A percentile compares a stretch with the other conserved stretches of the same genome.
Evolutionary conservation across 2,888 invertebrate genomes (phyloP).

Genomic region (Drosophila meridionalis): DNA sequence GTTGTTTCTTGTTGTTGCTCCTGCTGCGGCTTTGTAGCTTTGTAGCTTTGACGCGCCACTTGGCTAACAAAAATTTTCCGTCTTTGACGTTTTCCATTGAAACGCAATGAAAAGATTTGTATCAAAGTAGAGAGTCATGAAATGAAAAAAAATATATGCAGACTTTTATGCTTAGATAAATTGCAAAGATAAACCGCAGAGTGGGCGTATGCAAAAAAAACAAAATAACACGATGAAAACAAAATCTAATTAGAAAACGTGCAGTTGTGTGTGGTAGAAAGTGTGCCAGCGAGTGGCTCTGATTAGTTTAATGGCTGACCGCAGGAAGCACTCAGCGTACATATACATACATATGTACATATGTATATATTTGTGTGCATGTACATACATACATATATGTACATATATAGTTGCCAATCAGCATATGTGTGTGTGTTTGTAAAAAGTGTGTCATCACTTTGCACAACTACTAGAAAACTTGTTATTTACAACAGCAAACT

Average conservation of each 20-base stretch:
- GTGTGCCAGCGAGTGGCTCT: constrained; percentile 40
- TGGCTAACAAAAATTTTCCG: constrained; percentile 63
- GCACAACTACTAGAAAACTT: constrained; percentile 71
- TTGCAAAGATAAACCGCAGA: constrained; percentile 64
- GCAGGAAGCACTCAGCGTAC: constrained; percentile 41
- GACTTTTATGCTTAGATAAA: constrained; percentile 66
- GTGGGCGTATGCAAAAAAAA: constrained; percentile 51
- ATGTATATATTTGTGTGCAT: neutral
- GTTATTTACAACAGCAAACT: constrained; percentile 64
- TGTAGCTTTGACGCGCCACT: constrained; percentile 52
- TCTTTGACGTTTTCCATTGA: constrained; percentile 60
- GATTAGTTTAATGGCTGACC: constrained; percentile 41
- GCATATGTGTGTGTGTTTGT: constrained; percentile 28
- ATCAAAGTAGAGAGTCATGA: constrained; percentile 43
- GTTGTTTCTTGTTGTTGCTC: constrained; percentile 25
- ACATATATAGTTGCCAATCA: neutral
- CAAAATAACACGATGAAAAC: constrained; percentile 34
- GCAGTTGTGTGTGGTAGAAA: constrained; percentile 46
- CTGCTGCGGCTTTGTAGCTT: constrained; percentile 56
- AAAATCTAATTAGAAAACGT: constrained; percentile 72
- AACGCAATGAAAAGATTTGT: constrained; percentile 62
- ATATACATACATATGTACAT: constrained; percentile 5
- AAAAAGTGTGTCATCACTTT: constrained; percentile 75
- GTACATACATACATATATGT: neutral
- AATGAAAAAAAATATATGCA: constrained; percentile 15